phyloP scores from a whole-genome alignment of 2,888 invertebrate genomes.

The Abrostola triplasia region DNA sequence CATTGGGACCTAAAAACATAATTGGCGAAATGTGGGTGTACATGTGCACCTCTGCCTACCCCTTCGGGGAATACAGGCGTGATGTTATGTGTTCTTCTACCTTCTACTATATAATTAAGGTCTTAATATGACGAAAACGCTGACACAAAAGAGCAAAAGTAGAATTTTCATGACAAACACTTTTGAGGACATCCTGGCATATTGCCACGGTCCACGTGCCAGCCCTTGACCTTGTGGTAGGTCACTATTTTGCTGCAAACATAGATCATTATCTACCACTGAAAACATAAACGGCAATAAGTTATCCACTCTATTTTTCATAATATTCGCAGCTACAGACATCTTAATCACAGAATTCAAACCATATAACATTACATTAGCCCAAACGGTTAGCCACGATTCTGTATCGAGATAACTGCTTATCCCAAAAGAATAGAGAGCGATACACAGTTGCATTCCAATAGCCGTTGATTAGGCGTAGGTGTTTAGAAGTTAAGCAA shows the following conservation, averaged over 20 bases:
- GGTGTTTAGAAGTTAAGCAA: slow-evolving; percentile 48
- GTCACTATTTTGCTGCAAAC: neutral
- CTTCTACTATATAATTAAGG: too few relatives aligned
- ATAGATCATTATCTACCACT: too few relatives aligned
- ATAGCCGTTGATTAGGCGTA: slow-evolving; percentile 27
- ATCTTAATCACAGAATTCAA: too few relatives aligned
- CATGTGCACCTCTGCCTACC: too few relatives aligned
- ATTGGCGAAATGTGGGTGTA: too few relatives aligned
- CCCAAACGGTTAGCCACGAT: neutral
- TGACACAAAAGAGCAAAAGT: slow-evolving; percentile 1
- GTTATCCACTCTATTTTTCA: too few relatives aligned
- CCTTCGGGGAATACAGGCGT: too few relatives aligned
- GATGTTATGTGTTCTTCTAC: too few relatives aligned
- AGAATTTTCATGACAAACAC: slow-evolving; percentile 15
- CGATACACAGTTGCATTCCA: slow-evolving; percentile 31
- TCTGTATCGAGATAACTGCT: neutral
- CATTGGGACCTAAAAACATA: too few relatives aligned
- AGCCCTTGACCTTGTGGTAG: slow-evolving; percentile 1
- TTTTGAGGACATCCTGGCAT: slow-evolving; percentile 29
- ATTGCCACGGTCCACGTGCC: slow-evolving; percentile 25
- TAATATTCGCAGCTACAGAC: too few relatives aligned
- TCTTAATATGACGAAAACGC: neutral
- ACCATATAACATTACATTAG: too few relatives aligned
- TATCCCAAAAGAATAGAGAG: slow-evolving; percentile 2
- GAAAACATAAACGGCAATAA: too few relatives aligned